Evolutionary conservation across 2,888 invertebrate species (phyloP).

Genomic region (Polietes domitor): DNA sequence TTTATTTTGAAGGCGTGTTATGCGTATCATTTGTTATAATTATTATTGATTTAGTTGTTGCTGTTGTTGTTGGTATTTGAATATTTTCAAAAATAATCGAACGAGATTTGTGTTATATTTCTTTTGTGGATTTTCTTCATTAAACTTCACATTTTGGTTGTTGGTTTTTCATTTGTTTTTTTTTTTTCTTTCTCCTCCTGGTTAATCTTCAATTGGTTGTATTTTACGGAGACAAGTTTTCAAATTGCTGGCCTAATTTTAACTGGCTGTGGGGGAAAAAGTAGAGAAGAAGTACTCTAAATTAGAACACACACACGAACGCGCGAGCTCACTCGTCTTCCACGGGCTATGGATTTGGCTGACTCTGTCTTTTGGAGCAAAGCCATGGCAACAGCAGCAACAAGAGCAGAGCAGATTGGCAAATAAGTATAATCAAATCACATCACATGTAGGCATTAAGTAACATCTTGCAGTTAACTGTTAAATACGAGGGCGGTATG

Average conservation of each 20-base stretch:
- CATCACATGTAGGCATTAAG: conserved; percentile 8
- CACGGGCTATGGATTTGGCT: neutral
- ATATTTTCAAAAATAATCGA: conserved; percentile 7
- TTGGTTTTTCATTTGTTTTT: neutral
- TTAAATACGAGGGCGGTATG: conserved; percentile 4
- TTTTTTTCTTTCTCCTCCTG: neutral
- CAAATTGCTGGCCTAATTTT: neutral
- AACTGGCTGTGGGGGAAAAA: neutral
- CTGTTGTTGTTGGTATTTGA: conserved; percentile 33
- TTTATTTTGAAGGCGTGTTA: conserved; percentile 73
- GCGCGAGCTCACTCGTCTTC: neutral
- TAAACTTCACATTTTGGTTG: neutral
- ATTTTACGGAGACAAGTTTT: neutral
- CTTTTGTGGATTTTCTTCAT: conserved; percentile 3
- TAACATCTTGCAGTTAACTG: conserved; percentile 20
- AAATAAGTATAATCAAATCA: conserved; percentile 10
- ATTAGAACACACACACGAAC: neutral
- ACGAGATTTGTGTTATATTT: conserved; percentile 28
- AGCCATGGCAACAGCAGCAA: neutral
- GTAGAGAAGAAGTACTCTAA: neutral
- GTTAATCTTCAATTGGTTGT: conserved; percentile 3
- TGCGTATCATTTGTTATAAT: conserved; percentile 75
- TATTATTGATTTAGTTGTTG: too few species aligned
- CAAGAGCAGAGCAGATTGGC: too few species aligned
- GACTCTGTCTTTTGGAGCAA: neutral